Base-by-base conservation (phyloP, 2,113 vertebrate genomes). In the Phalacrocorax pelagicus region DNA sequence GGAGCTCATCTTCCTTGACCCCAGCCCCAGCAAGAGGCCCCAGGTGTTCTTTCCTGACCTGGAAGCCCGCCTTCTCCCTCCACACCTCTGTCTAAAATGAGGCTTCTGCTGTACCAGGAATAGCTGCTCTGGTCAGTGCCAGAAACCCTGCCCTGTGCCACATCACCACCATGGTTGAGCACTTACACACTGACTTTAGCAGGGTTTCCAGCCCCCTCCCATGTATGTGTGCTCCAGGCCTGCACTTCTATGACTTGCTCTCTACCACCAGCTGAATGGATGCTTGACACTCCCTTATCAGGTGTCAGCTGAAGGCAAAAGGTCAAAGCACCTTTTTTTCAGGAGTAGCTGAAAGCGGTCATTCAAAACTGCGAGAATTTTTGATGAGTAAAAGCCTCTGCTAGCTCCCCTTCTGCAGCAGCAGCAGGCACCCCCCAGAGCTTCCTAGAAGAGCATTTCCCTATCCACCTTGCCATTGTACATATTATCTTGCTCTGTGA, bases 161-260 rank as follows among this genome's bases (percentile, higher is more conserved):
- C 4, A 0, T 20, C 44, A n/a, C 6, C 15, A 38, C 17, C 20
- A 6, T 6, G 20, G 26, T 0, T 55, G 61, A 73, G 32, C 44
- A 40, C 14, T 27, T 21, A 9, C 8, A 36, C 6, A 1, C 7
- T 59, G 20, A 20, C 12, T 29, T 55, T 15, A 2, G 27, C 10
- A 63, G 21, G 15, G 16, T 44, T 67, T 75, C 71, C 71, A 80
- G 10, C 5, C 12, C 21, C 4, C 16, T 86, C 19, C 21, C 51
- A 21, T 24, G 17, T 5, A 27, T 24, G 34, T 24, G 4, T 22
- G 51, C 32, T 55, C 29, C n/a, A 57, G 20, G 4, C 4, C 36
- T 47, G 9, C 11, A 14, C 24, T 61, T 21, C 0, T 21, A 3
- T 21, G 16, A 40, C 19, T 19, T 52, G 5, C 30, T 66, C 4